Conservation (phyloP, 1,140 invertebrate species). For the Chionoecetes opilio region DNA sequence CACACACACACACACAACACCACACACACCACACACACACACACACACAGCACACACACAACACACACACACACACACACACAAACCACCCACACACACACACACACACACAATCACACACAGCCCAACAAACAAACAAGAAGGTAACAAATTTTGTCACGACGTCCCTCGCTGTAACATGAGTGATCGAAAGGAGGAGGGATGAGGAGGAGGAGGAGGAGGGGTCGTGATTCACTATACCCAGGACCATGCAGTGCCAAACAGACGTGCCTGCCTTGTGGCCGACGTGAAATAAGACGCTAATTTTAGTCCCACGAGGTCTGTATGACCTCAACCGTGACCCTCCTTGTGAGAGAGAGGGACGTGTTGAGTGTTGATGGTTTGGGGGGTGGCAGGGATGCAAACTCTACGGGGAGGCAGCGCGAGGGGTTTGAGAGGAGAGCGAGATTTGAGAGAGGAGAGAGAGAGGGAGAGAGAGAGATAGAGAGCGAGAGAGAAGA, state of each 20-base stretch:
- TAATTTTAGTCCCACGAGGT: not conserved
- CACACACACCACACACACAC: conserved; percentile 17
- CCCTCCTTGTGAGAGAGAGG: no score
- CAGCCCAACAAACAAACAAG: not conserved
- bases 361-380: no score
- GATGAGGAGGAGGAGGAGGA: no score
- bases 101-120: no score
- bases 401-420: no score
- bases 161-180: not conserved
- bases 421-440: no score
- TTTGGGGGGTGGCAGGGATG: no score
- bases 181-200: conserved; percentile 3
- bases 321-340: not conserved
- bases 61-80: conserved; percentile 27
- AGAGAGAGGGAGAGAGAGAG: no score
- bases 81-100: no score
- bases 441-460: no score
- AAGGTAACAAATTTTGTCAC: not conserved
- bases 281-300: not conserved
- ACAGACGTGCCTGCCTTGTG: not conserved
- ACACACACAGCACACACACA: conserved; percentile 24
- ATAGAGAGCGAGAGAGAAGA: no score
- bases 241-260: conserved; percentile 8
- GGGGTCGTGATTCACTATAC: not conserved
- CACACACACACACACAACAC: conserved; percentile 5